Base-by-base conservation (phyloP, 30 jellyfish, hydroid and myxozoan genomes). In the Nemopilema nomurai region DNA sequence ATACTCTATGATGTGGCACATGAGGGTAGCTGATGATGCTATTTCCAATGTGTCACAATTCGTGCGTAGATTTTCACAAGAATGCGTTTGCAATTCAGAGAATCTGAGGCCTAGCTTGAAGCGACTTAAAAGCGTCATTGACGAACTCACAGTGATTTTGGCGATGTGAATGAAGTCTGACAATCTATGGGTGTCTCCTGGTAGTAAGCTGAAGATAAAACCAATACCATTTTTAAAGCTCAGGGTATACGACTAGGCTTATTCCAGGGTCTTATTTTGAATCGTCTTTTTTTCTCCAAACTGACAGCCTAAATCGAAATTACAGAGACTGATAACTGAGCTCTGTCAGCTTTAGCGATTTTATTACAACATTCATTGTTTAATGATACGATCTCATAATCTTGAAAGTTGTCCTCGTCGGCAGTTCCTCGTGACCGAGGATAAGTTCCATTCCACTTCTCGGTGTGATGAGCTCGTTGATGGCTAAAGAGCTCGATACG, bases 1-100 rank as follows among this genome's bases (percentile, higher is more conserved):
- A 4, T 73, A 29, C 30, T 28, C 69, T 28, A 41, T 73, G 49
- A 73, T 73, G 83, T 73, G 83, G 83, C 83, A 73, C 63, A 51
- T 16, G 22, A 73, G 63, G 32, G 63, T 73, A 29, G n/a, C 29
- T 70, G 83, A 23, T 0, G 16, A 73, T n/a, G 69, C 68, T 0
- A 28, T 73, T 18, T 73, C 83, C 22, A 65, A 73, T 23, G 69
- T 73, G n/a, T 73, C 83, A 0, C 41, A 30, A 1, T 73, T 26
- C 8, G 83, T 73, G n/a, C 69, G 83, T 0, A 30, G 83, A 51
- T 51, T 73, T 30, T 1, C 83, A 31, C 83, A 73, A n/a, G 69
- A 73, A 41, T 73, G 83, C 31, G 63, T 41, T 29, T 21, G 29
- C 49, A 30, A 23, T 1, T 22, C 83, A 73, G 70, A 41, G 32